phyloP scores from a whole-genome alignment of 2,888 invertebrate genomes.

The Lepidocyrtoides sp. region DNA sequence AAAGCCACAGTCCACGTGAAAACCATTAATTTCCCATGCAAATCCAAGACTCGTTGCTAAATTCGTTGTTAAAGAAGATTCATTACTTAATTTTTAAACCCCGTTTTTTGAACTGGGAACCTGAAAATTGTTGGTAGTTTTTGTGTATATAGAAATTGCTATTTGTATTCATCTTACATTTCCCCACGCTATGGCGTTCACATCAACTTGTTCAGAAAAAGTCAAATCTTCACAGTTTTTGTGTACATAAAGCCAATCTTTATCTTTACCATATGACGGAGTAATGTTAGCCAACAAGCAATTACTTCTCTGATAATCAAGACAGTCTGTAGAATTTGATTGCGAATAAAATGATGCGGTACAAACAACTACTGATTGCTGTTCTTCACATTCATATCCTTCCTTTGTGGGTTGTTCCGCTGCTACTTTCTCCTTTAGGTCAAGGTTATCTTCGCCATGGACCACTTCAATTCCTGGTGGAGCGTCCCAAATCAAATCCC shows the following conservation, averaged over 20 bases:
- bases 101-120: too few species aligned
- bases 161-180: too few species aligned
- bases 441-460: too few species aligned
- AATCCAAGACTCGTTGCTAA: constrained; percentile 19
- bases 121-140: too few species aligned
- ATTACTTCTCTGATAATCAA: too few species aligned
- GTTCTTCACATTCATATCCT: neutral
- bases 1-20: constrained; percentile 39
- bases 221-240: neutral
- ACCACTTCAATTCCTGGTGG: too few species aligned
- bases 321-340: too few species aligned
- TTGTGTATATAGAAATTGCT: too few species aligned
- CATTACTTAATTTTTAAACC: too few species aligned
- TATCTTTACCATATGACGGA: neutral
- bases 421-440: too few species aligned
- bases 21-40: constrained; percentile 45
- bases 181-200: constrained; percentile 37
- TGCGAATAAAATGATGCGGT: too few species aligned
- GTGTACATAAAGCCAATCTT: neutral
- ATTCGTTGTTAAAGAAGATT: neutral
- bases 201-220: constrained; percentile 47
- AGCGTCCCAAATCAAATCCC: neutral
- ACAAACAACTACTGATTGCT: neutral
- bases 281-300: too few species aligned
- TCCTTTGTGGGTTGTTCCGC: neutral